Conservation (phyloP, 2,797 vertebrate genomes). For the Sorex maritimensis region DNA sequence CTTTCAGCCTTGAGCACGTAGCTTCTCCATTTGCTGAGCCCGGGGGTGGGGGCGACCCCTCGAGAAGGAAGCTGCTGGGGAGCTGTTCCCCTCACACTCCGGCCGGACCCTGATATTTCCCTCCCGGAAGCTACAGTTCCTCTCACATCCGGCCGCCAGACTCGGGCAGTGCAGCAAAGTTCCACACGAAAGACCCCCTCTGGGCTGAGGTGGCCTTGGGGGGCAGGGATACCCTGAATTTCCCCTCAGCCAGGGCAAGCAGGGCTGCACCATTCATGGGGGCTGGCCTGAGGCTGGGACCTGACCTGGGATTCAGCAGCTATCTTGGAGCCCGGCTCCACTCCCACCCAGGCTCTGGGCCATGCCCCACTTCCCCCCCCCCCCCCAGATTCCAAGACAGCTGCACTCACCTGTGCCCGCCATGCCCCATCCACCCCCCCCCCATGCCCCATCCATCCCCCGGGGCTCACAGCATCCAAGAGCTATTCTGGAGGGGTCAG, state of each 20-base stretch:
- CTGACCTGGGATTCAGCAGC: background rate
- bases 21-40: background rate
- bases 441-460: too few relatives aligned
- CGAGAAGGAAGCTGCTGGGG: too few relatives aligned
- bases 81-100: background rate
- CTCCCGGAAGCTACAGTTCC: too few relatives aligned
- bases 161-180: background rate
- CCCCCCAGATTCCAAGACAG: too few relatives aligned
- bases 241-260: background rate
- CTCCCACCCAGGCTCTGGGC: too few relatives aligned
- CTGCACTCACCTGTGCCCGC: too few relatives aligned
- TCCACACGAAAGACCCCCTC: background rate
- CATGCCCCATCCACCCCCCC: too few relatives aligned
- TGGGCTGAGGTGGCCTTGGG: background rate
- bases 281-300: background rate
- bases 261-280: background rate
- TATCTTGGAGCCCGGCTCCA: background rate
- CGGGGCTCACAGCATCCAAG: too few relatives aligned
- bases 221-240: background rate
- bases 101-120: background rate
- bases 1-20: too few relatives aligned
- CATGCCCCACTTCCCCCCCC: too few relatives aligned
- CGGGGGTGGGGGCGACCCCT: background rate
- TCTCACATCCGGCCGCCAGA: too few relatives aligned
- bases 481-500: too few relatives aligned